Base-by-base conservation (phyloP, 2,797 vertebrate species). In the Margarornis squamiger region DNA sequence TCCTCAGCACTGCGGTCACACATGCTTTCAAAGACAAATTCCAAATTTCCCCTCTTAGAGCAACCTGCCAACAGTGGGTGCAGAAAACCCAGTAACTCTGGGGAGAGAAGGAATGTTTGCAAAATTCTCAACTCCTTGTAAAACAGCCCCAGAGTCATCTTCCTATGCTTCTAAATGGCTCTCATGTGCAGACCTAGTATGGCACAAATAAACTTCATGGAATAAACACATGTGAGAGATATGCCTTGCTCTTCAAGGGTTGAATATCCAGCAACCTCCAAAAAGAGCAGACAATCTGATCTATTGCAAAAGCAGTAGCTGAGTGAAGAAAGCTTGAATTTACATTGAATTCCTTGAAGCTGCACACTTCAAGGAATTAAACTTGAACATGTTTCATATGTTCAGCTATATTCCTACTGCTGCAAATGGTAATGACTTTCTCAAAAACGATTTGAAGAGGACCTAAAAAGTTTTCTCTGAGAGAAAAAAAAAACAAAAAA, bases 21-120 rank as follows among this genome's bases (percentile, higher is more conserved):
- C 8, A 14, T 0, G 0, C n/a, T 52, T 67, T 39, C 29, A 52
- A 71, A 54, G 3, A 51, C 14, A 71, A 22, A 67, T 48, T 43
- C 11, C 23, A 59, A 30, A 59, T 74, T 72, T 63, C n/a, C 29
- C 23, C 7, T 48, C 18, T 51, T 23, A 63, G 14, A 77, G 6
- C 24, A 55, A 43, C 2, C 27, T 71, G 15, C 10, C 17, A 57
- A 8, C 5, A 57, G 8, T 7, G 8, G 2, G 0, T 57, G 4
- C 39, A 32, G 49, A 75, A 81, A 58, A 76, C 10, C 16, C 16
- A 38, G 9, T 3, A 15, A 3, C 10, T 61, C 11, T 46, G 8
- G 13, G n/a, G 18, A 38, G 16, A 22, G 5, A 4, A 59, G 2
- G 1, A 2, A 1, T 7, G n/a, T 51, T 79, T 46, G 43, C 24